Conservation (phyloP, 2,888 invertebrate genomes). For the Heliconius cydno region DNA sequence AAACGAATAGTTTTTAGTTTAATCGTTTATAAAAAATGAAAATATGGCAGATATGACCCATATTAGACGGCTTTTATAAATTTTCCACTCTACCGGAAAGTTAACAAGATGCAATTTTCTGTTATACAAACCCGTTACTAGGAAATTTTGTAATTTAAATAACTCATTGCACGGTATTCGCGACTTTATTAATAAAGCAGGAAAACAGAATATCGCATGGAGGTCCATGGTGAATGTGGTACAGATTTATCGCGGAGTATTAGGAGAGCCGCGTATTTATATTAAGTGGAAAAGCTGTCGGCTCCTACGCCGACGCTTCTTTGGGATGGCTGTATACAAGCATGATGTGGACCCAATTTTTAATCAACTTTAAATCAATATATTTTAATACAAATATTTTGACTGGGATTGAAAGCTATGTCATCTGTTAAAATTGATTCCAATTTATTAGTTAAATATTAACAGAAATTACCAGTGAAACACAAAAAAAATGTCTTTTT, state of each 20-base stretch:
- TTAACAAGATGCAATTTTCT: slow-evolving; percentile 53
- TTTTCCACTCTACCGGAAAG: slow-evolving; percentile 56
- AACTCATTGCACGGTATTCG: slow-evolving; percentile 59
- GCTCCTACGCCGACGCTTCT: slow-evolving; percentile 77
- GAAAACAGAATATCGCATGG: slow-evolving; percentile 69
- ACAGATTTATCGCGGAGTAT: slow-evolving; percentile 77
- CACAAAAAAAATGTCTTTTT: too few species aligned
- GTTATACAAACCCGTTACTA: slow-evolving; percentile 48
- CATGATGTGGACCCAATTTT: slow-evolving; percentile 52
- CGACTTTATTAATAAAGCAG: slow-evolving; percentile 68
- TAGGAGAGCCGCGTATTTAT: slow-evolving; percentile 79
- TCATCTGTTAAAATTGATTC: not conserved
- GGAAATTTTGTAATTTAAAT: slow-evolving; percentile 53
- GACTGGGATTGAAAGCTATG: not conserved
- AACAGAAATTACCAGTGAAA: too few species aligned
- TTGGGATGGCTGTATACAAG: slow-evolving; percentile 76
- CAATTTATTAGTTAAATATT: too few species aligned
- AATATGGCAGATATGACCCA: slow-evolving; percentile 58
- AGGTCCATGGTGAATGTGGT: slow-evolving; percentile 62
- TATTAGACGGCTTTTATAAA: slow-evolving; percentile 51
- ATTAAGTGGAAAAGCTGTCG: slow-evolving; percentile 82
- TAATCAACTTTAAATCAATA: slow-evolving; percentile 32
- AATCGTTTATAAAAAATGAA: slow-evolving; percentile 56
- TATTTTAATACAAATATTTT: not conserved
- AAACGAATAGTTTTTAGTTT: slow-evolving; percentile 53